Conservation (phyloP, 2,113 vertebrate species). For the Tympanuchus pallidicinctus region DNA sequence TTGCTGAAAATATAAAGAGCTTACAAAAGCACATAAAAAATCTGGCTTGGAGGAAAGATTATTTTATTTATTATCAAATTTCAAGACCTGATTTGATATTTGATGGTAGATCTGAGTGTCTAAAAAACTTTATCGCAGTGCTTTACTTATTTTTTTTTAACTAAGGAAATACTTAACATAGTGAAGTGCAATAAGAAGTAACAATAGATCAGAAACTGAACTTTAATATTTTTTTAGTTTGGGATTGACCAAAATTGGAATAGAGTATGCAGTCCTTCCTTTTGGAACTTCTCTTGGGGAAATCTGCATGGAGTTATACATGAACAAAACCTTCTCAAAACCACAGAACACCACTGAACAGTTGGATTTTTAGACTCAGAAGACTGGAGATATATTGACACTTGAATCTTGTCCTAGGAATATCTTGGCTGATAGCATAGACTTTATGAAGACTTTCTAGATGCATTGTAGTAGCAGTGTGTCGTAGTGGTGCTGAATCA, state of each 20-base stretch:
- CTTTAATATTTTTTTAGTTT: background rate
- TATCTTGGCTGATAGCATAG: background rate
- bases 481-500: background rate
- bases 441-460: background rate
- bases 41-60: background rate
- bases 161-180: background rate
- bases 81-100: background rate
- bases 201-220: background rate
- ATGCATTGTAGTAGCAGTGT: background rate
- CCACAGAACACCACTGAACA: background rate
- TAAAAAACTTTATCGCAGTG: background rate
- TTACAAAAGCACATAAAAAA: background rate
- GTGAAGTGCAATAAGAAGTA: background rate
- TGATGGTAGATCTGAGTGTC: background rate
- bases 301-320: background rate
- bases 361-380: background rate
- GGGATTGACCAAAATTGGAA: background rate
- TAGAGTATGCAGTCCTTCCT: background rate
- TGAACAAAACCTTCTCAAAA: background rate
- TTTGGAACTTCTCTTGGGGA: background rate
- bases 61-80: background rate
- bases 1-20: background rate
- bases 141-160: background rate
- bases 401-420: background rate
- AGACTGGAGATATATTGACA: background rate